Evolutionary conservation across 1,140 invertebrate species (phyloP).

Genomic region (Dolichoris vasculosae): DNA sequence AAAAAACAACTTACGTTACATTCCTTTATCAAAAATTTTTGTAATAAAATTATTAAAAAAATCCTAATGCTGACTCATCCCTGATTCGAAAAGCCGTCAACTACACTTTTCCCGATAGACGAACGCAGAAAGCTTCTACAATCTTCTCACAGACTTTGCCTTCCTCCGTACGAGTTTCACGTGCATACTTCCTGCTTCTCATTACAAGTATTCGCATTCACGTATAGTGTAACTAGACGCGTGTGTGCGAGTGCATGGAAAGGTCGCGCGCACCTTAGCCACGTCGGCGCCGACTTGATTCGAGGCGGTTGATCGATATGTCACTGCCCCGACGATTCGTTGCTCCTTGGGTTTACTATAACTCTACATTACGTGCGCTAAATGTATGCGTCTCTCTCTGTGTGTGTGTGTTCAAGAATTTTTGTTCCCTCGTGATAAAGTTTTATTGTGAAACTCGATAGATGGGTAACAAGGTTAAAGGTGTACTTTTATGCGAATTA

Average conservation of each 20-base stretch:
- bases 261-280: slow-evolving; percentile 54
- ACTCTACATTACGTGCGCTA: background rate
- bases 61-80: no score
- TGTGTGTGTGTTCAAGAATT: no score
- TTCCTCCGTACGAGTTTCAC: background rate
- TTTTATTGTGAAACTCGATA: background rate
- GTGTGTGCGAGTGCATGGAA: background rate
- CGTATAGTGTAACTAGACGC: no score
- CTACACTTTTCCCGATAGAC: no score
- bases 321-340: slow-evolving; percentile 58
- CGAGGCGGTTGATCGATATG: slow-evolving; percentile 61
- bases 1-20: no score
- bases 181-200: background rate
- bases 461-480: background rate
- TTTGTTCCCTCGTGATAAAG: background rate
- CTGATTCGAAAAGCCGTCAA: no score
- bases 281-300: slow-evolving; percentile 55
- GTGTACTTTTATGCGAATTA: background rate
- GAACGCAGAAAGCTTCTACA: no score
- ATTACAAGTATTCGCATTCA: background rate
- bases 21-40: no score
- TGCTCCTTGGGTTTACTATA: slow-evolving; percentile 27
- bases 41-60: no score
- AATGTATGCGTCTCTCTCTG: no score
- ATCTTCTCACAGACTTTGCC: background rate